phyloP scores from a whole-genome alignment of 2,797 vertebrate genomes.

The Melopsittacus undulatus region DNA sequence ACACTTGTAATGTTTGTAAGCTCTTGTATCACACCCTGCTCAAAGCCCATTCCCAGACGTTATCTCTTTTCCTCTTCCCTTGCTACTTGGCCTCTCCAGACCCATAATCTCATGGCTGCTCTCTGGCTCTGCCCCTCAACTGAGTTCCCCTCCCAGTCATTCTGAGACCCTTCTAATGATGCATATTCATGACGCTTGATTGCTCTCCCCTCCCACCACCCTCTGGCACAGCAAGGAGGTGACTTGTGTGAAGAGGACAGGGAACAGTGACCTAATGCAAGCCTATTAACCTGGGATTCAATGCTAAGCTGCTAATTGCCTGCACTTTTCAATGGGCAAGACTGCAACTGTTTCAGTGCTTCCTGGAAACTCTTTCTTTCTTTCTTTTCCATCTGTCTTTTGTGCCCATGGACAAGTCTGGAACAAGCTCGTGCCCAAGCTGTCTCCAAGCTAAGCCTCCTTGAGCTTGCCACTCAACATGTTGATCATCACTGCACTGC shows the following conservation, averaged over 20 bases:
- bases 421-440: not conserved
- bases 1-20: not conserved
- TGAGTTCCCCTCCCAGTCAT: not conserved
- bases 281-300: not conserved
- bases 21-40: not conserved
- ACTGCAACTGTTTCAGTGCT: not conserved
- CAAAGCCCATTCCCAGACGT: not conserved
- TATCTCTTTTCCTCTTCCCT: not conserved
- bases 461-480: not conserved
- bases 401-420: not conserved
- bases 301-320: not conserved
- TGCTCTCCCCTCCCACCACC: not conserved
- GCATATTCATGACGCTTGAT: not conserved
- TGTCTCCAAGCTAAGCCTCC: constrained; percentile 5
- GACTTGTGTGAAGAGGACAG: not conserved
- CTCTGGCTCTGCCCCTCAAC: not conserved
- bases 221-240: not conserved
- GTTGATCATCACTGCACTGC: not conserved
- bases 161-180: not conserved
- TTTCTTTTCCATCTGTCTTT: not conserved
- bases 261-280: not conserved
- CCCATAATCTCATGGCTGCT: not conserved
- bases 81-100: not conserved
- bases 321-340: not conserved
- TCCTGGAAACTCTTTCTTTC: not conserved